Conservation (phyloP, 2,888 invertebrate species). For the Macrophya alboannulata region DNA sequence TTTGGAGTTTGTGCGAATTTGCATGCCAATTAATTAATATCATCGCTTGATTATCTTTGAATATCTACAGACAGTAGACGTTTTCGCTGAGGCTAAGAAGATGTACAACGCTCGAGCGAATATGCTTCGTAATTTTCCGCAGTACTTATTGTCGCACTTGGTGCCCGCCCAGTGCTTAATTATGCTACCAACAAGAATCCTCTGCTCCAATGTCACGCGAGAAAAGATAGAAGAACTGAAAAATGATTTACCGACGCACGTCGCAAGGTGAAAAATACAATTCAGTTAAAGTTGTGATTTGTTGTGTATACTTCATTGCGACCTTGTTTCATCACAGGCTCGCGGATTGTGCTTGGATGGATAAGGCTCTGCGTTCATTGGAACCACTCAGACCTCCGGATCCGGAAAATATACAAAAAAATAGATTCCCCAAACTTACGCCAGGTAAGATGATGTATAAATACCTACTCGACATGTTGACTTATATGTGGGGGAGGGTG, state of each 20-base stretch:
- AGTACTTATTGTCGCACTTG: conserved; percentile 80
- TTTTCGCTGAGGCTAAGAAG: conserved; percentile 65
- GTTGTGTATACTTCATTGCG: neutral
- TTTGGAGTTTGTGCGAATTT: neutral
- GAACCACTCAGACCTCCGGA: conserved; percentile 61
- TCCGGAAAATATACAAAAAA: conserved; percentile 72
- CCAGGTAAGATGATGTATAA: conserved; percentile 70
- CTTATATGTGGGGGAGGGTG: too few species aligned
- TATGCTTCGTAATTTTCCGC: conserved; percentile 76
- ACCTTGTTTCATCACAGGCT: conserved; percentile 65
- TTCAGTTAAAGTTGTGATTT: neutral
- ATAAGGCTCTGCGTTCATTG: conserved; percentile 75
- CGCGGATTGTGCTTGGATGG: conserved; percentile 78
- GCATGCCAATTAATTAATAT: neutral
- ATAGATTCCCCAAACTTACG: conserved; percentile 77
- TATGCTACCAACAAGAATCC: conserved; percentile 75
- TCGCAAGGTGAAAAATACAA: conserved; percentile 62
- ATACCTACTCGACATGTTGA: neutral
- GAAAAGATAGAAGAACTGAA: conserved; percentile 69
- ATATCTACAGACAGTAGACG: conserved; percentile 67
- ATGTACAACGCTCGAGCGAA: conserved; percentile 70
- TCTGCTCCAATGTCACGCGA: conserved; percentile 74
- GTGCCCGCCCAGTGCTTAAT: conserved; percentile 79
- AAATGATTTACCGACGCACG: conserved; percentile 65
- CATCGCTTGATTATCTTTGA: neutral